These are phyloP conservation scores for Cephus spinipes DNA, from an alignment of 2,888 invertebrate species.

Conservation along the genomic window DNA sequence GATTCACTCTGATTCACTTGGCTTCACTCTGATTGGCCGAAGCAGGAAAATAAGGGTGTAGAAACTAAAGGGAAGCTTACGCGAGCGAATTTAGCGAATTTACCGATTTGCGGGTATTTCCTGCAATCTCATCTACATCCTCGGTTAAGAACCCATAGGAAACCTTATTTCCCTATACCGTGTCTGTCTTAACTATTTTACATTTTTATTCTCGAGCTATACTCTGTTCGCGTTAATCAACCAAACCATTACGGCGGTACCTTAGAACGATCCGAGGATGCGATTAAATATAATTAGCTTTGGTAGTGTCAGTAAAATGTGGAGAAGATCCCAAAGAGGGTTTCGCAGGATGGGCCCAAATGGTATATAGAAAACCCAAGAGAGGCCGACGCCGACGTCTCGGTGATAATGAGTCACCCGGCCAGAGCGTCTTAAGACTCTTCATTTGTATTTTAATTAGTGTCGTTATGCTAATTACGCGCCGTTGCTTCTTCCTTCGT, in stretches of 20 bases:
- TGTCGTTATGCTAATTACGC: conserved; percentile 73
- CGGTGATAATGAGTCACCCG: conserved; percentile 63
- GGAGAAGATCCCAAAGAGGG: conserved; percentile 23
- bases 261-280: not conserved
- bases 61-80: not conserved
- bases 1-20: not conserved
- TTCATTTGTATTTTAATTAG: conserved; percentile 81
- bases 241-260: not conserved
- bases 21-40: not conserved
- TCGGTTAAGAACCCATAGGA: not conserved
- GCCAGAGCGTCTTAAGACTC: conserved; percentile 73
- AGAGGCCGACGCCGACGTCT: conserved; percentile 38
- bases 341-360: conserved; percentile 30
- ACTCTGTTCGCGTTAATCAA: not conserved
- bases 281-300: conserved; percentile 57
- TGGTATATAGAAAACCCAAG: conserved; percentile 18
- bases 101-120: not conserved
- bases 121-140: not conserved
- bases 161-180: not conserved
- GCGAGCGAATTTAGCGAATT: not conserved
- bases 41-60: not conserved
- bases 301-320: conserved; percentile 50
- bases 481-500: conserved; percentile 59
- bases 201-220: not conserved
- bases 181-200: not conserved